Base-by-base conservation (phyloP, 1,140 invertebrate species). In the Tachypleus tridentatus region DNA sequence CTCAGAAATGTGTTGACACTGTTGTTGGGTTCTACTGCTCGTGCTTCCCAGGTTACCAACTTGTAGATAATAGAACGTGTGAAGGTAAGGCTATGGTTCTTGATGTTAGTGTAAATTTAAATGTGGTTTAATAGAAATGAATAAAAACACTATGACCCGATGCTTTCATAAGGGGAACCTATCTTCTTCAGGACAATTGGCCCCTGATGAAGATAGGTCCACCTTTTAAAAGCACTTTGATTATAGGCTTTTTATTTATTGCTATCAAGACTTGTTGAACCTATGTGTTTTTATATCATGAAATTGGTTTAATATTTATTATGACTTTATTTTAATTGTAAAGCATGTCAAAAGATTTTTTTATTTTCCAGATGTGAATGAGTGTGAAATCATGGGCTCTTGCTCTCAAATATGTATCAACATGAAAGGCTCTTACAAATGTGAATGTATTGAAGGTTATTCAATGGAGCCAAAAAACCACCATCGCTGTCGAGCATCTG, bases 401-500 rank as follows among this genome's bases (percentile, higher is more conserved):
- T 99, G 96, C 75, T 97, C 95, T 29, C 94, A 98, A 76, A 82
- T 85, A 59, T 98, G 95, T 76, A 82, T 85, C 59, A 98, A 98
- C 76, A 87, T 88, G 70, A 88, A 91, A 65, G 95, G 93, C 0
- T 83, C 84, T 4, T 97, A 87, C 79, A 95, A 97, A 76, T 99
- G 97, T 76, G 86, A 88, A 71, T 99, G 97, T 75, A 80, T 86
- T 53, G 72, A 82, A 0, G 93, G 93, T 5, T 99, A 98, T 76
- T 83, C 87, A 61, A 78, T 87, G 61, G 91, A 94, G 75, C 89
- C 89, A 0, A 81, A 85, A 49, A 29, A 29, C 29, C 29, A 29
- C 29, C 29, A 29, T 29, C 29, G 29, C 29, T 29, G 29, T 29
- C 29, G 29, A 29, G 29, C 29, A 29, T 29, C 29, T 29, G 29